Percentiles rank a stretch among this genome's conserved stretches.
These are phyloP conservation scores for Drosophila meridionalis DNA, from an alignment of 2,888 invertebrate genomes.

Conservation along the genomic window DNA sequence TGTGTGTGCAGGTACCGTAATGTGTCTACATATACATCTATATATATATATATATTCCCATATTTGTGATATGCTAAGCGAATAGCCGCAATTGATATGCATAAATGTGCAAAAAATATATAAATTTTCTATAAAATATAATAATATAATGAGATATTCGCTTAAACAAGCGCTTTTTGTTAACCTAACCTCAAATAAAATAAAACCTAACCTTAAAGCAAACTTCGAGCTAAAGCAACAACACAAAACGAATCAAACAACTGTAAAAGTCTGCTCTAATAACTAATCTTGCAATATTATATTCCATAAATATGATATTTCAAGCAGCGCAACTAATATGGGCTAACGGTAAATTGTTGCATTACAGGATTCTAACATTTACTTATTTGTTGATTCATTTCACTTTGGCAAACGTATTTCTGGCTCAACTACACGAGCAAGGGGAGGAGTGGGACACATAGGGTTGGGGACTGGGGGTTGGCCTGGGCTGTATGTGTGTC, in stretches of 20 bases:
- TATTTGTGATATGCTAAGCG: constrained; percentile 1
- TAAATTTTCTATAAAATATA: not conserved
- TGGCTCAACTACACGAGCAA: not conserved
- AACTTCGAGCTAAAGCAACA: not conserved
- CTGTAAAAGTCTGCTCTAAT: not conserved
- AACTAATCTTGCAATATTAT: not conserved
- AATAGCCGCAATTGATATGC: constrained; percentile 1
- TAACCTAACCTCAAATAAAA: not conserved
- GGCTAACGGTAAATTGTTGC: constrained; percentile 5
- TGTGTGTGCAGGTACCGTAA: constrained; percentile 27
- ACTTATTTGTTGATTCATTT: constrained; percentile 2
- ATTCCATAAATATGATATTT: too few relatives aligned
- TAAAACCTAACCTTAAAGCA: not conserved
- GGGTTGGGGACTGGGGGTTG: not conserved
- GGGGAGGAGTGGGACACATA: too few relatives aligned
- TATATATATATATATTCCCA: not conserved
- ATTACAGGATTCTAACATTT: not conserved
- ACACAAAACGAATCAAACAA: not conserved
- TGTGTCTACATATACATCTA: not conserved
- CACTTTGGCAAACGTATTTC: constrained; percentile 4
- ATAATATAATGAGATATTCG: not conserved
- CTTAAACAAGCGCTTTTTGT: not conserved
- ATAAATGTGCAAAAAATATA: not conserved
- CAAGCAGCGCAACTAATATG: not conserved
- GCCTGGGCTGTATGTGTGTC: not conserved